phyloP scores from a whole-genome alignment of 2,113 vertebrate species.

The Chrysochloris asiatica region DNA sequence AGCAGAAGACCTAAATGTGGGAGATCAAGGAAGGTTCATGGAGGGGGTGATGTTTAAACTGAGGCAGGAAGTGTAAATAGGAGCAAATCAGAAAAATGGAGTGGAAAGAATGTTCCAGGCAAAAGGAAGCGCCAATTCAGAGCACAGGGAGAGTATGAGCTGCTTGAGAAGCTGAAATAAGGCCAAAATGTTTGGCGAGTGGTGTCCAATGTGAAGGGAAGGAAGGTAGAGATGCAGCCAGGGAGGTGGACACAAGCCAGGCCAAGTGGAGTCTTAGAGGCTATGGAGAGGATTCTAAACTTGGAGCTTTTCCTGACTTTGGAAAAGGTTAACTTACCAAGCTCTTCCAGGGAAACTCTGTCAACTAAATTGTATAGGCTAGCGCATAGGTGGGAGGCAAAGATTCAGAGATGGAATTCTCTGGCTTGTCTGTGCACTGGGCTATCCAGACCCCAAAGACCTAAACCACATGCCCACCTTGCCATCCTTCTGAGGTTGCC shows the following conservation, averaged over 20 bases:
- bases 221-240: constrained; percentile 8
- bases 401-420: neutral
- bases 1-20: neutral
- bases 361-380: neutral
- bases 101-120: neutral
- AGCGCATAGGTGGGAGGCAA: neutral
- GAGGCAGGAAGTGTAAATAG: neutral
- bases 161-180: neutral
- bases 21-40: constrained; percentile 16
- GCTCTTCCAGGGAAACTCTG: constrained; percentile 50
- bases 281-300: neutral
- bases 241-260: neutral
- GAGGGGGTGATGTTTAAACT: constrained; percentile 35
- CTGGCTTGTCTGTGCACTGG: neutral
- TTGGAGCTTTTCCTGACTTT: constrained; percentile 46
- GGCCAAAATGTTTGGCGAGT: neutral
- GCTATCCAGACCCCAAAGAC: neutral
- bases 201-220: neutral
- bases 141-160: neutral
- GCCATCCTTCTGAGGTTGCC: neutral
- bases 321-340: neutral
- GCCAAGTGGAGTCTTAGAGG: constrained; percentile 15
- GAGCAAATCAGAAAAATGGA: neutral
- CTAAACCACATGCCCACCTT: neutral
- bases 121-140: neutral